These are phyloP conservation scores for Iguana delicatissima DNA, from an alignment of 2,797 vertebrate genomes.

Conservation along the genomic window DNA sequence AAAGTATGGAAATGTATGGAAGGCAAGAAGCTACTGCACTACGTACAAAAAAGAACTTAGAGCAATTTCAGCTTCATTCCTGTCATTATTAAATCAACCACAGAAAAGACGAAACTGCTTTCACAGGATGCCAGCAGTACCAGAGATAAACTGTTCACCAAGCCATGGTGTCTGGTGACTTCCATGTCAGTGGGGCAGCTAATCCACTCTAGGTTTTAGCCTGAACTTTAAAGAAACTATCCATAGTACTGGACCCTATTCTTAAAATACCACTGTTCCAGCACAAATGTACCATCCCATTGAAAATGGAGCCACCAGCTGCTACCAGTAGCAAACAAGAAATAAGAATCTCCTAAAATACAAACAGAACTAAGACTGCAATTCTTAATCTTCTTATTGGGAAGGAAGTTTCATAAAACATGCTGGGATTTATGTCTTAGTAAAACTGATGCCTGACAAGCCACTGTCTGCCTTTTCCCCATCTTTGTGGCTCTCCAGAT, in stretches of 20 bases:
- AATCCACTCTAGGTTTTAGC: too few species aligned
- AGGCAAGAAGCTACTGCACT: neutral
- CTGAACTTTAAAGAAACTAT: too few species aligned
- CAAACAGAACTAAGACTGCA: rapidly evolving
- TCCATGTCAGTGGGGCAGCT: too few species aligned
- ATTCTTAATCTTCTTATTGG: neutral
- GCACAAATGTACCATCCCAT: too few species aligned
- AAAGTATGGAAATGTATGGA: too few species aligned
- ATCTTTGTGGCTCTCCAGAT: neutral
- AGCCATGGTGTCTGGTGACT: too few species aligned
- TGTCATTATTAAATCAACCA: neutral
- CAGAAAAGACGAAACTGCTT: neutral
- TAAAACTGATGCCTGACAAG: neutral
- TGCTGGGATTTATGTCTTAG: too few species aligned
- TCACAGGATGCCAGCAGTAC: neutral
- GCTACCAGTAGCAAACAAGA: neutral
- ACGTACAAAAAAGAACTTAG: neutral
- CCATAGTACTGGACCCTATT: too few species aligned
- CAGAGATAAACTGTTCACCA: neutral
- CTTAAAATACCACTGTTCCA: too few species aligned
- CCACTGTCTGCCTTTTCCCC: too few species aligned
- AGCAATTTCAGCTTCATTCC: neutral
- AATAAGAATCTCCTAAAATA: neutral
- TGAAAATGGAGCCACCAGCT: too few species aligned
- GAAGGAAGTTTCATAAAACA: neutral